These are phyloP conservation scores for Thryonomys swinderianus DNA, from an alignment of 2,113 vertebrate genomes.

Conservation along the genomic window DNA sequence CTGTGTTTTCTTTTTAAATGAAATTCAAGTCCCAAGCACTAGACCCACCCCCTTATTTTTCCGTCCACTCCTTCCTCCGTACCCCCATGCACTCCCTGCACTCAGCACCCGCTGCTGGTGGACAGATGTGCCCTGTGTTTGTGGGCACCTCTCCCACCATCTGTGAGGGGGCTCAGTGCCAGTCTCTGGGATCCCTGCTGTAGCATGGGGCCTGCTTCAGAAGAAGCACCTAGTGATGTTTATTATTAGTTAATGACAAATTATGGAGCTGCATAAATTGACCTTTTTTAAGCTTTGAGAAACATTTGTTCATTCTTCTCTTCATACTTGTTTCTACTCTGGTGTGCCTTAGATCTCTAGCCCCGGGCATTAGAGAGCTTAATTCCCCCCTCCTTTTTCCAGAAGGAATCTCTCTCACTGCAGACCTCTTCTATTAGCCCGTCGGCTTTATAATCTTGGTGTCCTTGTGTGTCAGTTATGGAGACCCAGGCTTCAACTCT, in stretches of 20 bases:
- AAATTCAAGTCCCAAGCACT: background rate
- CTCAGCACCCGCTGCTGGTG: background rate
- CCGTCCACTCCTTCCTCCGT: background rate
- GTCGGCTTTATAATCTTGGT: conserved; percentile 2
- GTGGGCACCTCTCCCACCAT: background rate
- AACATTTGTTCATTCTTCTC: background rate
- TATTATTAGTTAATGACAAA: background rate
- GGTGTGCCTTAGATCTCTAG: background rate
- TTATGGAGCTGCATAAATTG: background rate
- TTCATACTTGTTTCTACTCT: background rate
- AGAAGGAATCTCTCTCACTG: background rate
- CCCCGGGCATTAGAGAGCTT: background rate
- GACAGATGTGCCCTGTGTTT: background rate
- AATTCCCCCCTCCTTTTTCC: background rate
- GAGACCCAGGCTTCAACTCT: background rate
- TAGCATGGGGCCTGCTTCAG: background rate
- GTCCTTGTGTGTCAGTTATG: background rate
- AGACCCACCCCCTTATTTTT: background rate
- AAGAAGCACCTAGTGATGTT: background rate
- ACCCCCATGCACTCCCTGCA: fast-evolving
- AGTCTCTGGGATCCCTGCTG: background rate
- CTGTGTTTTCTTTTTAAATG: background rate
- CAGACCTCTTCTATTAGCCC: background rate
- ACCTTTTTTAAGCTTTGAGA: background rate
- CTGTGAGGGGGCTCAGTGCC: background rate